Percentiles rank a stretch among this genome's conserved stretches.
These are phyloP conservation scores for Pantherophis guttatus DNA, from an alignment of 2,113 vertebrate genomes.

Conservation along the genomic window DNA sequence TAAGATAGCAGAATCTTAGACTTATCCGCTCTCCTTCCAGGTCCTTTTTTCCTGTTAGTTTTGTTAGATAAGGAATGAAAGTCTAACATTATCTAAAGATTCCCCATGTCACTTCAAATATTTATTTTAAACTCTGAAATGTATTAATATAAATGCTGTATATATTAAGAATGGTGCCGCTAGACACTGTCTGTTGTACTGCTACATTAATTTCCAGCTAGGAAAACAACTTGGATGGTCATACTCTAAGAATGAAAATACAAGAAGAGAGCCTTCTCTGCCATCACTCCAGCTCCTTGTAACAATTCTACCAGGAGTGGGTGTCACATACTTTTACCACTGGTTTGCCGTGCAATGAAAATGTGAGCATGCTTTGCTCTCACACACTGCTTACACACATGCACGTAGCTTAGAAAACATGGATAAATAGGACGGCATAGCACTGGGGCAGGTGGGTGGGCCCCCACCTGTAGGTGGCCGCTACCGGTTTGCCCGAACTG, in stretches of 20 bases:
- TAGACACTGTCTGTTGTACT: neutral
- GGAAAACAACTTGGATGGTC: neutral
- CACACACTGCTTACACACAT: no score
- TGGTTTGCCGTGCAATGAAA: no score
- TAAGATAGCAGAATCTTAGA: neutral
- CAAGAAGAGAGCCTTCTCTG: neutral
- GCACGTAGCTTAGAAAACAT: no score
- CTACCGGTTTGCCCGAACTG: no score
- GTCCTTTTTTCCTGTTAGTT: neutral
- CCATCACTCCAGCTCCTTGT: neutral
- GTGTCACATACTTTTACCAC: no score
- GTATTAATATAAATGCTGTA: neutral
- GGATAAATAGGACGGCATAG: no score
- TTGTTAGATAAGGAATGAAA: neutral
- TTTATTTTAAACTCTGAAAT: neutral
- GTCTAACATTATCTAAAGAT: neutral
- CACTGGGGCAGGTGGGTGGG: no score
- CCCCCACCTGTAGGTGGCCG: no score
- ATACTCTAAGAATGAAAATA: neutral
- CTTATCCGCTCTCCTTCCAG: neutral
- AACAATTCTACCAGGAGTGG: neutral
- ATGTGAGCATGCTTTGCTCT: no score
- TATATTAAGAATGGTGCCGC: neutral
- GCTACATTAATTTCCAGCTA: neutral
- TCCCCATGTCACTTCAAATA: neutral